phyloP scores from a whole-genome alignment of 2,888 invertebrate genomes.

The Cabera pusaria region DNA sequence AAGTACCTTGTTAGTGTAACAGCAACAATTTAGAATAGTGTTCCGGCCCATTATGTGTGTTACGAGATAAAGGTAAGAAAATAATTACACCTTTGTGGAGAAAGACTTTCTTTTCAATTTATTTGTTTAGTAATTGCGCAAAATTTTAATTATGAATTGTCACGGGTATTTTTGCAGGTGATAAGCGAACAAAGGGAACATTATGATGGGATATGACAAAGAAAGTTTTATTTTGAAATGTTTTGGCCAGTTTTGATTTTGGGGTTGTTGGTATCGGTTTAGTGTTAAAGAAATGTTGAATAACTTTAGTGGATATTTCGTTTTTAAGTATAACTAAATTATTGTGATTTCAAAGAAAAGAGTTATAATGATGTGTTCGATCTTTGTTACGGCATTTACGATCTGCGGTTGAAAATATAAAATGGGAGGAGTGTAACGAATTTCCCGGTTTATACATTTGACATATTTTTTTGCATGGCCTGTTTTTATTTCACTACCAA shows the following conservation, averaged over 20 bases:
- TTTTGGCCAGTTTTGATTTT: slow-evolving; percentile 29
- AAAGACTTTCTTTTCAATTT: slow-evolving; percentile 70
- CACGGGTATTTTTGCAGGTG: slow-evolving; percentile 53
- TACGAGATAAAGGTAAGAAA: slow-evolving; percentile 62
- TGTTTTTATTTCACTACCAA: too few species aligned
- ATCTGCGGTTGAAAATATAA: too few species aligned
- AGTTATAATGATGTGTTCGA: too few species aligned
- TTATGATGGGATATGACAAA: slow-evolving; percentile 37
- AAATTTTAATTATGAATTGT: slow-evolving; percentile 60
- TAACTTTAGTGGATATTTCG: too few species aligned
- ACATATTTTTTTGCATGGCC: too few species aligned
- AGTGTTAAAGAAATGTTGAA: too few species aligned
- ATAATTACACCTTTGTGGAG: slow-evolving; percentile 74
- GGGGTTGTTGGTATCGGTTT: slow-evolving; percentile 36
- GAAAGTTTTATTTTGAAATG: slow-evolving; percentile 34
- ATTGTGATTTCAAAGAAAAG: too few species aligned
- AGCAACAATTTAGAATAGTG: slow-evolving; percentile 65
- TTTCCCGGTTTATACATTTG: too few species aligned
- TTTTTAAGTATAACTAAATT: too few species aligned
- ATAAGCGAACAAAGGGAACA: slow-evolving; percentile 42
- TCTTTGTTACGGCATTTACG: too few species aligned
- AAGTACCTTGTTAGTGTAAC: slow-evolving; percentile 64
- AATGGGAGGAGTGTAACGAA: too few species aligned
- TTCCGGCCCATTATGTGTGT: slow-evolving; percentile 64
- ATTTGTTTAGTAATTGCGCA: slow-evolving; percentile 49